Base-by-base conservation (phyloP, 2,888 invertebrate genomes). In the Stictocephala bisonia region DNA sequence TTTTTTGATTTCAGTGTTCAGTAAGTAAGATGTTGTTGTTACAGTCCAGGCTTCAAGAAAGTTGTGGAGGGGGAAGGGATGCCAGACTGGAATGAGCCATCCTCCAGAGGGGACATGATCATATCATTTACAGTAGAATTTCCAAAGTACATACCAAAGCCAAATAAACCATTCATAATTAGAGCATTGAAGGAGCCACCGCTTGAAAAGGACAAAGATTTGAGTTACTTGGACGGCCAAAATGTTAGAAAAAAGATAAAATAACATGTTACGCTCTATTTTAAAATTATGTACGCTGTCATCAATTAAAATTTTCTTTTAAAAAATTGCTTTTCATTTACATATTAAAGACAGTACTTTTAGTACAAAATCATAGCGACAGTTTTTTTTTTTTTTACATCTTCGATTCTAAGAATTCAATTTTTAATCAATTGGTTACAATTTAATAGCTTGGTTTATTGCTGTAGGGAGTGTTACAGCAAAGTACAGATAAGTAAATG, bases 21-120 rank as follows among this genome's bases (percentile, higher is more conserved):
- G 11, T 35, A 35, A 9, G 11, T 35, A 35, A 11, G 11, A 9
- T 35, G 6, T 18, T 22, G 9, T 22, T 68, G 72, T 81, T 84
- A 76, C 76, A 85, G 87, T 24, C 91, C 92, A 0, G 87, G 86
- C 1, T 93, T 90, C 79, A 87, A 87, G 76, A 93, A 93, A 83
- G 80, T 90, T 0, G 86, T 94, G 0, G 86, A 87, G 68, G 88
- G 88, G 6, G 94, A 94, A 84, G 94, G 94, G 0, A 85, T 94
- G 79, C 93, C 93, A 0, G 82, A 90, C 71, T 86, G 89, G 1
- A 88, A 88, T 71, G 86, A 88, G 79, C 85, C 86, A 51, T 87
- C 87, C 64, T 86, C 87, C 41, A 89, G 87, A 78, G 94, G 94
- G 9, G 88, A 92, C 81, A 83, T 94, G 48, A 87, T 91, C 51